These are phyloP conservation scores for Cynaeus angustus DNA, from an alignment of 2,888 invertebrate species.

Conservation along the genomic window DNA sequence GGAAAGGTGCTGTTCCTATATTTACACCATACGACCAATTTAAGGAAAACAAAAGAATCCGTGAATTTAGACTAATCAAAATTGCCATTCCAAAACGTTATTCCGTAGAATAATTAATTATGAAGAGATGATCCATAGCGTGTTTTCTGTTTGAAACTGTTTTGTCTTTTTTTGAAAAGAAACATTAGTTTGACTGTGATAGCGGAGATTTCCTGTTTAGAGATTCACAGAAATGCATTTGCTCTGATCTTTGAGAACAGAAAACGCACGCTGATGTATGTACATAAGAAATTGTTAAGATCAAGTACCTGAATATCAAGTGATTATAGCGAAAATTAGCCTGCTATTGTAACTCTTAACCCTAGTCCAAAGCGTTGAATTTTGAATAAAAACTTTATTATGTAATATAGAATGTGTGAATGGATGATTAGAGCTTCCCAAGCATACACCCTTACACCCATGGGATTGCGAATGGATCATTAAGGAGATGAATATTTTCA, in stretches of 20 bases:
- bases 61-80: conserved; percentile 38
- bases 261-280: conserved; percentile 39
- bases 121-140: conserved; percentile 29
- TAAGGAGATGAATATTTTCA: conserved; percentile 8
- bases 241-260: conserved; percentile 31
- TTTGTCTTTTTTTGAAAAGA: conserved; percentile 7
- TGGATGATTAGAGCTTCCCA: conserved; percentile 45
- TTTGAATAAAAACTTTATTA: conserved; percentile 52
- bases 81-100: conserved; percentile 47
- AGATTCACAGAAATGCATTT: conserved; percentile 25
- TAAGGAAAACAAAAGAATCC: conserved; percentile 25
- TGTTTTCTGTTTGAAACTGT: conserved; percentile 31
- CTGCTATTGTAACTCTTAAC: conserved; percentile 60
- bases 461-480: conserved; percentile 14
- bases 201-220: conserved; percentile 15
- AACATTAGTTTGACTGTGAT: conserved; percentile 49
- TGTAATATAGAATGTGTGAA: conserved; percentile 54
- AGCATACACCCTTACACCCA: conserved; percentile 9
- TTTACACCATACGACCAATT: conserved; percentile 48
- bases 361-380: conserved; percentile 60
- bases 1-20: conserved; percentile 51
- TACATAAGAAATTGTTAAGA: conserved; percentile 54
- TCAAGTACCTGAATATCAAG: conserved; percentile 61
- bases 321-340: conserved; percentile 59
- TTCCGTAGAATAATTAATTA: conserved; percentile 40